Evolutionary conservation across 2,888 invertebrate genomes (phyloP).

Genomic region (Adineta ricciae): DNA sequence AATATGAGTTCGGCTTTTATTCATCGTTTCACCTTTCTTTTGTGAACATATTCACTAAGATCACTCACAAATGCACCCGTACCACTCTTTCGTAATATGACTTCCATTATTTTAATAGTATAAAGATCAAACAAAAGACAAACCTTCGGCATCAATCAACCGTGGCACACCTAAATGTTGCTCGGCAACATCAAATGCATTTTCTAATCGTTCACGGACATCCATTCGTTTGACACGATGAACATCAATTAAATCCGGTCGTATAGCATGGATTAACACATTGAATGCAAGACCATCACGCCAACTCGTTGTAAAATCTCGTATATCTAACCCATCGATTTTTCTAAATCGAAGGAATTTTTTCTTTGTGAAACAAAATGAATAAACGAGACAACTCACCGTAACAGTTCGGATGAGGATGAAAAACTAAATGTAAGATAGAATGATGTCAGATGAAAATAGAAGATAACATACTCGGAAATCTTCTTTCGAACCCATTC

Average conservation of each 20-base stretch:
- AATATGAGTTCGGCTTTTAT: background rate
- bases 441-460: background rate
- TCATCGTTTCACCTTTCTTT: background rate
- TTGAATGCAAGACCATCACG: constrained; percentile 98
- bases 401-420: background rate
- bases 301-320: constrained; percentile 98
- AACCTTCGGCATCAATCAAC: constrained; percentile 47
- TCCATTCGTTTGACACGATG: constrained; percentile 79
- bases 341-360: constrained; percentile 56
- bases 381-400: background rate
- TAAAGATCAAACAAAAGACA: constrained; percentile 7
- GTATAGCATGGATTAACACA: constrained; percentile 94
- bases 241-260: constrained; percentile 81
- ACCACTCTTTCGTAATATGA: background rate
- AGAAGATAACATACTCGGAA: constrained; percentile 49
- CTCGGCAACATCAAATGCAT: constrained; percentile 95
- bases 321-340: constrained; percentile 70
- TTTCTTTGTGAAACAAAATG: background rate
- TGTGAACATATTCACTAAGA: background rate
- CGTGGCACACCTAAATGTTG: constrained; percentile 58
- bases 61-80: background rate
- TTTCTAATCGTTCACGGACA: constrained; percentile 87
- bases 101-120: background rate
- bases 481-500: constrained; percentile 87
- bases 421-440: background rate